A percentile compares a stretch with the other conserved stretches of the same genome.
Conservation (phyloP, 2,113 vertebrate species). For the Anoplopoma fimbria region DNA sequence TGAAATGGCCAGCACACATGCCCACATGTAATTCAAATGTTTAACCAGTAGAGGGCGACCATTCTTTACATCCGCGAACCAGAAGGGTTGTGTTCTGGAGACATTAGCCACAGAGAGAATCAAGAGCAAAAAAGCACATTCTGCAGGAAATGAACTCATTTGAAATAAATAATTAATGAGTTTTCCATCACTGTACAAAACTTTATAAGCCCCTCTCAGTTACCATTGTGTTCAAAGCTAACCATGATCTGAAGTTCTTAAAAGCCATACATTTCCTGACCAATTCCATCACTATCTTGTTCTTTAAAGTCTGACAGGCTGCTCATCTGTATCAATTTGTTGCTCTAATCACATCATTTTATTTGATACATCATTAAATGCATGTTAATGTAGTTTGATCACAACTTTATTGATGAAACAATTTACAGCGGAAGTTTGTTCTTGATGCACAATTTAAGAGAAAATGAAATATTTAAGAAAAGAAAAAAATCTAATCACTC, state of each 20-base stretch:
- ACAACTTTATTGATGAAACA: constrained; percentile 69
- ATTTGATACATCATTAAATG: constrained; percentile 7
- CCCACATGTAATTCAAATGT: neutral
- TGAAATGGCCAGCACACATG: neutral
- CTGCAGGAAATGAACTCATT: neutral
- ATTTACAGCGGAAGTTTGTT: constrained; percentile 46
- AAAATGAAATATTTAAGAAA: constrained; percentile 38
- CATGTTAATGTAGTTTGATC: constrained; percentile 21
- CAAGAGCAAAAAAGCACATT: neutral
- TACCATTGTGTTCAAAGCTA: neutral
- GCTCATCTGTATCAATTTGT: neutral
- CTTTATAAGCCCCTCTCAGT: neutral
- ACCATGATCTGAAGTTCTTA: neutral
- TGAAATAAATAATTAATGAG: neutral
- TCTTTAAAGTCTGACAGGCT: neutral
- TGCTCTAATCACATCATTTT: neutral
- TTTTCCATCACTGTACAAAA: neutral
- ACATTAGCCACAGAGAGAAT: neutral
- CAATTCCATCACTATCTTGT: neutral
- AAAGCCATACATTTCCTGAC: neutral
- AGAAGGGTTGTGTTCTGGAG: neutral
- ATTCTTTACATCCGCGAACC: neutral
- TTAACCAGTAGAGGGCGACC: constrained; percentile 42
- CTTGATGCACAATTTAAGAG: constrained; percentile 46
- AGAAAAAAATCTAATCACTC: constrained; percentile 26